Conservation (phyloP, 2,888 invertebrate species). For the Andrena fulva region DNA sequence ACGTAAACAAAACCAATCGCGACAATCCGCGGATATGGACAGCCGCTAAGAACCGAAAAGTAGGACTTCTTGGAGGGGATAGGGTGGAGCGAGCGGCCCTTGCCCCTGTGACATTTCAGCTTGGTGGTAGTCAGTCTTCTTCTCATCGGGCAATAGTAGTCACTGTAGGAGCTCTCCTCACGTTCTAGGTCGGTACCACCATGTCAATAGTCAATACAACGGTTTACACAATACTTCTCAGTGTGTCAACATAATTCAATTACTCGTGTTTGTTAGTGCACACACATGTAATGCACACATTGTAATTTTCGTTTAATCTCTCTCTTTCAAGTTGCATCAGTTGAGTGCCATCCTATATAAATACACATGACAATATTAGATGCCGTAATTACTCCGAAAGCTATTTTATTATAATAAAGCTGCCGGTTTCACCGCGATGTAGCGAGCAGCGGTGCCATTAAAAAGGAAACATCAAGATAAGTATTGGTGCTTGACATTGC, state of each 20-base stretch:
- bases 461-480: constrained; percentile 27
- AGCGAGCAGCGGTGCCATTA: constrained; percentile 35
- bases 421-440: constrained; percentile 22
- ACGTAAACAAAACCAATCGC: too few species aligned
- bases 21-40: too few species aligned
- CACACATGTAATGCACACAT: background rate
- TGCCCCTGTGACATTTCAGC: too few species aligned
- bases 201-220: constrained; percentile 36
- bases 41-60: too few species aligned
- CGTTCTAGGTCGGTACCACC: background rate
- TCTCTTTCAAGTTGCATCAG: too few species aligned
- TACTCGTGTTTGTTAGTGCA: constrained; percentile 46
- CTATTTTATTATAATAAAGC: constrained; percentile 72
- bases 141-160: too few species aligned
- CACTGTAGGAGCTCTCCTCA: constrained; percentile 1
- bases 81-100: too few species aligned
- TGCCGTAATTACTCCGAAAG: constrained; percentile 73
- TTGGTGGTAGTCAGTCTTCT: too few species aligned
- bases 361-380: constrained; percentile 75
- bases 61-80: too few species aligned
- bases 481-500: background rate
- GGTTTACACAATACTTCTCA: constrained; percentile 49
- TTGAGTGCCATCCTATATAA: constrained; percentile 6
- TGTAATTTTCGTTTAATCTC: too few species aligned
- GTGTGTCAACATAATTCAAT: constrained; percentile 64